phyloP scores from a whole-genome alignment of 2,113 vertebrate species.

The Neopipo cinnamomea region DNA sequence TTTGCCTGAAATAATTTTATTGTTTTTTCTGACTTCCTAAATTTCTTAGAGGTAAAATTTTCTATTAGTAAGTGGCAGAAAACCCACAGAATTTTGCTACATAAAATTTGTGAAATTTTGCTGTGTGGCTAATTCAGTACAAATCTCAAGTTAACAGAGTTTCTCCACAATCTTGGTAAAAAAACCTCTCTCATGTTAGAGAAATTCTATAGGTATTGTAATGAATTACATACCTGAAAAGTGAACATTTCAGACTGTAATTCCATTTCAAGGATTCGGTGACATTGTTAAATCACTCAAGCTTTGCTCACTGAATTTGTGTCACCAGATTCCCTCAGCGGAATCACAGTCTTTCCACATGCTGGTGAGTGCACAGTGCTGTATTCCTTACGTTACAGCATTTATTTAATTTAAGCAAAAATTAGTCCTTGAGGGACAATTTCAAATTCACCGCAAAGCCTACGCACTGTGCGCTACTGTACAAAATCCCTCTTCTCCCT shows the following conservation, averaged over 20 bases:
- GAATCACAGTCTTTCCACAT: conserved; percentile 16
- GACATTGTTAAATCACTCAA: conserved; percentile 61
- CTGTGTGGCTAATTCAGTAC: conserved; percentile 3
- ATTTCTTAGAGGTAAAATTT: conserved; percentile 32
- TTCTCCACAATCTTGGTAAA: not conserved
- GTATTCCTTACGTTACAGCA: conserved; percentile 5
- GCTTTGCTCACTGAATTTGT: conserved; percentile 51
- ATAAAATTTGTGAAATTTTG: not conserved
- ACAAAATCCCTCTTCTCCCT: conserved; percentile 13
- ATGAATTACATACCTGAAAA: conserved; percentile 40
- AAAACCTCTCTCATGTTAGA: not conserved
- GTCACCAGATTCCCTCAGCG: conserved; percentile 6
- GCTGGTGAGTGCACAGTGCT: not conserved
- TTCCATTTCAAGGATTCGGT: conserved; percentile 48
- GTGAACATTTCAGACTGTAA: conserved; percentile 31
- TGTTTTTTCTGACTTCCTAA: not conserved
- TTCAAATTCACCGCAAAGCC: conserved; percentile 33
- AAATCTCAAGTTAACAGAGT: conserved; percentile 17
- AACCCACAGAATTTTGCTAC: conserved; percentile 13
- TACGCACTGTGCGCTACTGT: not conserved
- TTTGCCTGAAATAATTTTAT: not conserved
- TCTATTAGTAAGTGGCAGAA: conserved; percentile 1
- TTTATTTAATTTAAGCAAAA: conserved; percentile 61
- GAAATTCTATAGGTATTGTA: conserved; percentile 3
- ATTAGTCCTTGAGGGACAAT: conserved; percentile 37